Percentiles rank a stretch among this genome's conserved stretches.
These are phyloP conservation scores for Labrus mixtus DNA, from an alignment of 2,113 vertebrate genomes.

Conservation along the genomic window DNA sequence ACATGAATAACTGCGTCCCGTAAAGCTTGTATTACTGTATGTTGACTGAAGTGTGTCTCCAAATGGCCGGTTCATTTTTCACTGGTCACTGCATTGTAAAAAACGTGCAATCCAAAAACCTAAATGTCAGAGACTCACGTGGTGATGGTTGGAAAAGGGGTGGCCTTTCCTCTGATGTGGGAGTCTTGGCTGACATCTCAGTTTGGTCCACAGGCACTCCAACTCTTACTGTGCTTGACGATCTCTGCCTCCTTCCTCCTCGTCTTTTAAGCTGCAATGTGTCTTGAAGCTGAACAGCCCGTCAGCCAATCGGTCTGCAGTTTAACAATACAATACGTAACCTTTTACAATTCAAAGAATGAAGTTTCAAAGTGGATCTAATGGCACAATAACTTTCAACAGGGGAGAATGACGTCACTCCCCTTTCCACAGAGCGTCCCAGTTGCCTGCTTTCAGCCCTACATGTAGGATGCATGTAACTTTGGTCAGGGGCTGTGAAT, in stretches of 20 bases:
- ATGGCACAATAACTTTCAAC: no score
- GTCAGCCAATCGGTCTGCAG: no score
- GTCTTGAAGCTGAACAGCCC: neutral
- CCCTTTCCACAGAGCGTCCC: no score
- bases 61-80: neutral
- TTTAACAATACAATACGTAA: no score
- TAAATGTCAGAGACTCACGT: constrained; percentile 37
- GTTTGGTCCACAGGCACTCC: neutral
- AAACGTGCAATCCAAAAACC: neutral
- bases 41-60: neutral
- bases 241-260: neutral
- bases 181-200: neutral
- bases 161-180: constrained; percentile 28
- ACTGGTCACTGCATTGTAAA: constrained; percentile 21
- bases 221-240: neutral
- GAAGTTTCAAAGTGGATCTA: no score
- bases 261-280: no score
- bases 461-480: no score
- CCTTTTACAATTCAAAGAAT: no score
- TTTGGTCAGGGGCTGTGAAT: no score
- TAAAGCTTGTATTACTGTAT: neutral
- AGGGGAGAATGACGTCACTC: no score
- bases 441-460: no score
- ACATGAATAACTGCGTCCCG: neutral
- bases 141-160: neutral